Evolutionary conservation across 2,888 invertebrate species (phyloP), one percentile per base, ranked within the genome.

Genomic region (Drosophila atroscutellata): DNA sequence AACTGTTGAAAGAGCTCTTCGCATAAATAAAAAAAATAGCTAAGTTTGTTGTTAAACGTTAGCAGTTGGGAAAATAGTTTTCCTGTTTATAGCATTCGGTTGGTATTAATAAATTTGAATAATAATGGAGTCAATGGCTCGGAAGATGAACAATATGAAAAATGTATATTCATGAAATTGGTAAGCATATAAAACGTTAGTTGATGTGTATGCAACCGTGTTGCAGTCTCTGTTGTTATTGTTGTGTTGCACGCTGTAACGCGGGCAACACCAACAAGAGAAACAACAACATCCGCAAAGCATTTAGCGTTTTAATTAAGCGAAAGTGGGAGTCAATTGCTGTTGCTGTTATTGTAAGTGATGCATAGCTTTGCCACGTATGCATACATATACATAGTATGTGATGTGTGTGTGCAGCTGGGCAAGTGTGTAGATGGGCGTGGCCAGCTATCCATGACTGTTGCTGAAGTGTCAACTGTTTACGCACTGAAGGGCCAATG

Each of bases 301-400:
- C 73, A 79, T 86, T 88, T 86, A 90, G 90, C 72, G 76, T 67
- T 81, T 90, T 85, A 86, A 86, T 86, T 90, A 90, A 83, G 79
- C 90, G 71, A 76, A 82, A 85, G 72, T 83, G 89, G 70, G 78
- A 75, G 65, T 74, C 70, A 67, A 61, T 64, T 65, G 66, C 67
- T 67, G 74, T 54, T 49, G 42, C 15, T 61, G 64, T 69, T 78
- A 72, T 59, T 51, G 49, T 28, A 37, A 30, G 24, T 24, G 62
- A 45, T 62, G 63, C 42, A 55, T 39, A 37, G 70, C 47, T n/a
- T 24, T 18, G 7, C 26, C 20, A 59, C 37, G 15, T 50, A 28
- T 9, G 9, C 18, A 50, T 58, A 34, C 7, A 13, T 2, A 15
- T 63, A 7, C 15, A 20, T 39, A 8, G 52, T 52, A 2, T 42